Percentiles rank a stretch among this genome's conserved stretches.
phyloP scores from a whole-genome alignment of 1,140 invertebrate species.

The Ericerus pela region DNA sequence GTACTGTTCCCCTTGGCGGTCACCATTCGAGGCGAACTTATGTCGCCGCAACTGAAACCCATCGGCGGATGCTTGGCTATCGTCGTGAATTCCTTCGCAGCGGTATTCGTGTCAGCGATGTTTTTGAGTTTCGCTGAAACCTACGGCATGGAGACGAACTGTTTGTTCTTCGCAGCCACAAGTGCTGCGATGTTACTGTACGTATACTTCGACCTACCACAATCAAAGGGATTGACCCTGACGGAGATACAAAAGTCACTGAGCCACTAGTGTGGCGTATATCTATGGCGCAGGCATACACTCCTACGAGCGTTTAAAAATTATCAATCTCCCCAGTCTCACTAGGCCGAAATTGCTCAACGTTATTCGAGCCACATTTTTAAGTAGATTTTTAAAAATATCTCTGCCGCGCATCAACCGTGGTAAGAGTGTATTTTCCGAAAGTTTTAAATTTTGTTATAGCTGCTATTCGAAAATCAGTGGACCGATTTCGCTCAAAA shows the following conservation, averaged over 20 bases:
- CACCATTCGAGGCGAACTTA: constrained; percentile 44
- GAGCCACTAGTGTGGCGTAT: no score
- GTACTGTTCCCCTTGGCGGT: constrained; percentile 40
- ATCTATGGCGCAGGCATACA: no score
- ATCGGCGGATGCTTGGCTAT: constrained; percentile 34
- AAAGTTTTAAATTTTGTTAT: no score
- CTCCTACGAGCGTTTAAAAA: no score
- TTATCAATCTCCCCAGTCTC: no score
- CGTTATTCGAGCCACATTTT: no score
- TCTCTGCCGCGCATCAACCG: no score
- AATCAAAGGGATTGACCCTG: constrained; percentile 64
- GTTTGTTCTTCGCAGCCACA: constrained; percentile 60
- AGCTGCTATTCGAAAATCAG: no score
- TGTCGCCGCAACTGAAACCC: constrained; percentile 44
- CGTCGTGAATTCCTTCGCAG: constrained; percentile 30
- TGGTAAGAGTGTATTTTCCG: no score
- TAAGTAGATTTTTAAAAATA: no score
- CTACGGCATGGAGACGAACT: constrained; percentile 51
- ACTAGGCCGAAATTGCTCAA: no score
- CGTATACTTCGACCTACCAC: constrained; percentile 49
- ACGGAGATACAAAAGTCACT: constrained; percentile 45
- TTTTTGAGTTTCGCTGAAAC: constrained; percentile 42
- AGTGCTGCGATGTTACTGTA: constrained; percentile 42
- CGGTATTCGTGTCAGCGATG: constrained; percentile 60
- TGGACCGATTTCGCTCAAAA: no score